phyloP scores from a whole-genome alignment of 2,797 vertebrate genomes.

The Macropodus opercularis region DNA sequence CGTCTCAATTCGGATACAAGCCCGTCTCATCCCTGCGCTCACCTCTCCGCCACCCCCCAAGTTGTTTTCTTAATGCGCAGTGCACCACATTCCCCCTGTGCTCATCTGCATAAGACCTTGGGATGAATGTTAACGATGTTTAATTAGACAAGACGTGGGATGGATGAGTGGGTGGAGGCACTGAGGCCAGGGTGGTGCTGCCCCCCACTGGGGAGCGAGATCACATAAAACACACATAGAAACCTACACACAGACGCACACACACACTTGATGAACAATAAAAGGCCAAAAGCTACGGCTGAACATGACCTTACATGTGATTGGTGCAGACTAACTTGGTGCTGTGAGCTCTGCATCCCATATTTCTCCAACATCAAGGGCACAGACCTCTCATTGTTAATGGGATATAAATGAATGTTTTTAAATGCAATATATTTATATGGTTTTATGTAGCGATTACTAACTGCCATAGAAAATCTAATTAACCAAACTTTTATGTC shows the following conservation, averaged over 20 bases:
- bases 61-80: constrained; percentile 85
- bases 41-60: constrained; percentile 74
- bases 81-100: constrained; percentile 82
- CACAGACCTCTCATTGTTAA: constrained; percentile 55
- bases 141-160: constrained; percentile 86
- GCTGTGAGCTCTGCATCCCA: constrained; percentile 31
- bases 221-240: constrained; percentile 58
- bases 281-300: constrained; percentile 69
- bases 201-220: constrained; percentile 71
- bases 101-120: constrained; percentile 89
- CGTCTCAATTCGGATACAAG: constrained; percentile 82
- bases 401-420: constrained; percentile 55
- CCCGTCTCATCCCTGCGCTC: constrained; percentile 66
- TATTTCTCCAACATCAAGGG: constrained; percentile 65
- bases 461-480: constrained; percentile 63
- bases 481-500: constrained; percentile 66
- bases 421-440: constrained; percentile 60
- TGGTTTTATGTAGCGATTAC: constrained; percentile 55
- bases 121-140: constrained; percentile 88
- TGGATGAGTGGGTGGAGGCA: constrained; percentile 79
- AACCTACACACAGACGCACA: constrained; percentile 23
- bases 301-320: constrained; percentile 65
- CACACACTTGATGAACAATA: constrained; percentile 64
- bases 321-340: constrained; percentile 41
- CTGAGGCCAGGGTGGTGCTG: constrained; percentile 73